A percentile compares a stretch with the other conserved stretches of the same genome.
These are phyloP conservation scores for Portunus trituberculatus DNA, from an alignment of 1,140 invertebrate species.

Conservation along the genomic window DNA sequence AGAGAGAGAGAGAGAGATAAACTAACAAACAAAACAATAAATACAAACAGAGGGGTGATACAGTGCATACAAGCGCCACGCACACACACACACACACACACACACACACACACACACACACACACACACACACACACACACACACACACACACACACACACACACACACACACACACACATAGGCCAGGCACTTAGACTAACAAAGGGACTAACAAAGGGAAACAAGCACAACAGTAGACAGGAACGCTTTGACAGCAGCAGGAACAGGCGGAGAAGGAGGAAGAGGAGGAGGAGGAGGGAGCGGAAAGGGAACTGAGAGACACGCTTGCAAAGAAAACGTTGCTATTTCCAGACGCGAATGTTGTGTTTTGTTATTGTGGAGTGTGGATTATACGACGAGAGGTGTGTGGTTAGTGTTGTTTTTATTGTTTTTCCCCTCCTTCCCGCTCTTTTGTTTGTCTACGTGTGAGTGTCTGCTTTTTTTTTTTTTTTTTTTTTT, in stretches of 20 bases:
- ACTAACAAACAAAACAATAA: neutral
- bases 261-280: neutral
- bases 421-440: too few species aligned
- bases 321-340: neutral
- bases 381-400: too few species aligned
- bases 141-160: conserved; percentile 28
- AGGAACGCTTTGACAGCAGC: neutral
- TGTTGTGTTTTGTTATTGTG: neutral
- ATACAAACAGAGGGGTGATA: neutral
- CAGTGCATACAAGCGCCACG: neutral
- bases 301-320: neutral
- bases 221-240: too few species aligned
- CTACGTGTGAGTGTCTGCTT: too few species aligned
- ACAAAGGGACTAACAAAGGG: neutral
- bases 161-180: neutral
- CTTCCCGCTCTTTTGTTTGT: too few species aligned
- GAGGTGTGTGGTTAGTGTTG: too few species aligned
- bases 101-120: conserved; percentile 28
- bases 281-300: neutral
- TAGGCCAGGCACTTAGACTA: neutral
- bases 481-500: too few species aligned
- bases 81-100: too few species aligned
- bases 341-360: neutral
- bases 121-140: conserved; percentile 25
- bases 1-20: conserved; percentile 31